Base-by-base conservation (phyloP, 1,140 invertebrate genomes). In the Drosophila arawakana region DNA sequence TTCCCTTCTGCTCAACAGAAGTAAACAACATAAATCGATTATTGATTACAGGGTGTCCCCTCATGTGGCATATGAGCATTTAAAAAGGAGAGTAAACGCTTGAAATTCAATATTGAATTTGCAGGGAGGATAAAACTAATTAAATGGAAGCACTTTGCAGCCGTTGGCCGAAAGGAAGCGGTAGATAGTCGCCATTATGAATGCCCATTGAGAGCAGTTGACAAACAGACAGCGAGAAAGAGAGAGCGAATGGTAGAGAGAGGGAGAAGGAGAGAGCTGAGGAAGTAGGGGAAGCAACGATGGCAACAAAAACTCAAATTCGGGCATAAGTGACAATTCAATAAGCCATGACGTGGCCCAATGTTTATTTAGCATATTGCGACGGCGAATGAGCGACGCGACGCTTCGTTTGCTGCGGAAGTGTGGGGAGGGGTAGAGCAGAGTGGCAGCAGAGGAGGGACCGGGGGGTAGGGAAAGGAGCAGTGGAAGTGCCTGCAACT, bases 291-390 rank as follows among this genome's bases (percentile, higher is more conserved):
- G n/a, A 58, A 11, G 3, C 43, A 43, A 7, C 30, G 49, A 15
- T 78, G 78, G 81, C 81, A 85, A 85, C 81, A 78, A 68, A 82
- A 83, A 83, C 81, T 83, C 71, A 81, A 86, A 88, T 86, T 88
- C 78, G 76, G 80, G 88, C 83, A 83, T 91, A 91, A 91, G 80
- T 91, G 88, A 91, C 88, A 91, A 91, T 91, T 91, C 88, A 91
- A 91, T 91, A 91, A 91, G 88, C 85, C 85, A 90, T 90, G 85
- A 90, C 85, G 86, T 90, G 80, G 84, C 81, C 81, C 80, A 90
- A 90, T 89, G 85, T 89, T 89, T 89, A 89, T 85, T 89, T 89
- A 89, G 85, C 85, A 89, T 89, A 89, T 90, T 80, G 85, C 81
- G 84, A 81, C 84, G 85, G 84, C 85, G 85, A 89, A 89, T 89